Evolutionary conservation across 2,888 invertebrate genomes (phyloP).

Genomic region (Lasioglossum oenotherae): DNA sequence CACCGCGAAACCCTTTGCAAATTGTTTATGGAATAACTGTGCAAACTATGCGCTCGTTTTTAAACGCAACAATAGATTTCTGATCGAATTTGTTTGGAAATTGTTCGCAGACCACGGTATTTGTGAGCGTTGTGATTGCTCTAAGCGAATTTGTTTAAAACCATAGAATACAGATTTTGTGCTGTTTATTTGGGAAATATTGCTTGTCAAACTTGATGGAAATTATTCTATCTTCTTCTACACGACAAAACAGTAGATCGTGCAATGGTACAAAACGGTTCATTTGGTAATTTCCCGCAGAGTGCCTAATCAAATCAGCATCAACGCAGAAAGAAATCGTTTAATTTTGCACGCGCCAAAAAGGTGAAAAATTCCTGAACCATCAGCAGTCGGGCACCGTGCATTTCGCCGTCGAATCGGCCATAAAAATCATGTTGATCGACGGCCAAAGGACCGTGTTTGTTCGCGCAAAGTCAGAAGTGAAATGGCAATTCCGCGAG

Average conservation of each 20-base stretch:
- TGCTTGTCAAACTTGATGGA: not conserved
- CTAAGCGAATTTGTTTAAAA: too few species aligned
- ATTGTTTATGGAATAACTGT: not conserved
- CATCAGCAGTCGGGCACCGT: not conserved
- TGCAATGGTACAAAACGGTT: not conserved
- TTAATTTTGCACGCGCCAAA: not conserved
- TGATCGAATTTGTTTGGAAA: not conserved
- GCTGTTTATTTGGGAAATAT: too few species aligned
- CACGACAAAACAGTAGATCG: not conserved
- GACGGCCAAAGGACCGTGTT: not conserved
- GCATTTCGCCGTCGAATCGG: not conserved
- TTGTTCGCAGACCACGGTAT: too few species aligned
- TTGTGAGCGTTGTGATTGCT: too few species aligned
- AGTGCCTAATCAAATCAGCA: not conserved
- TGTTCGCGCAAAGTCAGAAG: not conserved
- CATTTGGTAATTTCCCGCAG: not conserved
- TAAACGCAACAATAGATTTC: not conserved
- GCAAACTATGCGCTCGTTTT: not conserved
- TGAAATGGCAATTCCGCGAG: not conserved
- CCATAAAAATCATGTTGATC: not conserved
- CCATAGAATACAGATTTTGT: too few species aligned
- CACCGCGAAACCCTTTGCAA: not conserved
- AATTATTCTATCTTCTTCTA: not conserved
- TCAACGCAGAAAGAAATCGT: not conserved
- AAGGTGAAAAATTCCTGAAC: not conserved